phyloP scores from a whole-genome alignment of 2,797 vertebrate genomes.

The Rhinichthys osculus region DNA sequence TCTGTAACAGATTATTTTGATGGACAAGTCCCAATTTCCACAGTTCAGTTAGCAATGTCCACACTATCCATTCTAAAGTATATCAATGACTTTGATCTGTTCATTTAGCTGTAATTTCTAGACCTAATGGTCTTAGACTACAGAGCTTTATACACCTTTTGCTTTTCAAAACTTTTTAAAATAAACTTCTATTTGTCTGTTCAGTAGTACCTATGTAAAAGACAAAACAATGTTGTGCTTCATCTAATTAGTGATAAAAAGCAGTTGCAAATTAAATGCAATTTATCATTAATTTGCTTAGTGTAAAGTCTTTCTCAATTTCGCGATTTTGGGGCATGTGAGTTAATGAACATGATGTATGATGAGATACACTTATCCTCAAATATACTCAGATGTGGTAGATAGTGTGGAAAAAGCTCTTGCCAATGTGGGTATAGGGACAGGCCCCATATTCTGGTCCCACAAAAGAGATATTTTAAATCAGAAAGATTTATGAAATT shows the following conservation, averaged over 20 bases:
- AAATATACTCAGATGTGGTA: not conserved
- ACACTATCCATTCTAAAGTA: not conserved
- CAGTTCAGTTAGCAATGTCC: not conserved
- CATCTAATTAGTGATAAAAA: not conserved
- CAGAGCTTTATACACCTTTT: not conserved
- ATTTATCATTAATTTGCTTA: not conserved
- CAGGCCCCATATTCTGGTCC: not conserved
- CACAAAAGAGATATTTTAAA: not conserved
- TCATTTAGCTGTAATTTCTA: not conserved
- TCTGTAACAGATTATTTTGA: slow-evolving; percentile 2
- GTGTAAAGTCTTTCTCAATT: not conserved
- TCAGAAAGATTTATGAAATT: not conserved
- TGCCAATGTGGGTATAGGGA: not conserved
- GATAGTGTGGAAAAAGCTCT: not conserved
- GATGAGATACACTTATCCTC: not conserved
- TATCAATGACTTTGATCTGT: not conserved
- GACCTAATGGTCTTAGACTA: not conserved
- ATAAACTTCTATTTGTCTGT: not conserved
- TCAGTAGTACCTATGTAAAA: not conserved
- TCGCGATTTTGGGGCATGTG: not conserved
- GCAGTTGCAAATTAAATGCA: not conserved
- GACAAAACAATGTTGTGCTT: not conserved
- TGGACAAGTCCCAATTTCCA: not conserved
- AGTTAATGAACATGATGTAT: not conserved
- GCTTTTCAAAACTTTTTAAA: not conserved